Conservation (phyloP, 92 coral and sea anemone species). For the Epizoanthus illoricatus region DNA sequence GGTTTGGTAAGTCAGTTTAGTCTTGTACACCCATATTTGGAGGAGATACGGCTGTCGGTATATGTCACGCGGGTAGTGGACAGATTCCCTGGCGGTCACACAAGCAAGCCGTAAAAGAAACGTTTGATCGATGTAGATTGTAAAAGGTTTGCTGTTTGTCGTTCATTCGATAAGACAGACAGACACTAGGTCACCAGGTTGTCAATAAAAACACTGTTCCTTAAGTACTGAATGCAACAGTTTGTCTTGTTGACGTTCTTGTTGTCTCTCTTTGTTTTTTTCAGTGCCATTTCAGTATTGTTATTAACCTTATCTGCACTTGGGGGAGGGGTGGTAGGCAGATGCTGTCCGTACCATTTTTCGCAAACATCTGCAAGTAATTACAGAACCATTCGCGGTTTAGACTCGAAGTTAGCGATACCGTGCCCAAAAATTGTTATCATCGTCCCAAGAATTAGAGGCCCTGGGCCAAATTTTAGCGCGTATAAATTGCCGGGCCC, state of each 20-base stretch:
- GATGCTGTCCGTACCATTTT: no score
- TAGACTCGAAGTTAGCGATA: no score
- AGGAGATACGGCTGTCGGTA: not conserved
- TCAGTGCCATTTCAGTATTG: no score
- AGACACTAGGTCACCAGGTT: constrained; percentile 10
- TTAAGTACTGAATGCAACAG: constrained; percentile 8
- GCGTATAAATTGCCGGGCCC: no score
- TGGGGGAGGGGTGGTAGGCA: no score
- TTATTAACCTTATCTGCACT: no score
- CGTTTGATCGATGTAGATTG: constrained; percentile 25
- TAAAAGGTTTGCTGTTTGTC: constrained; percentile 14
- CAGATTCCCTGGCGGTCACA: constrained; percentile 23
- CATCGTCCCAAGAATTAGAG: no score
- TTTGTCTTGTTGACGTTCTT: constrained; percentile 2
- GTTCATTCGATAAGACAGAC: not conserved
- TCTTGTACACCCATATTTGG: constrained; percentile 10
- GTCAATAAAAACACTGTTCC: constrained; percentile 28
- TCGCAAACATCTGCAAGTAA: no score
- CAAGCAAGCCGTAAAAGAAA: constrained; percentile 13
- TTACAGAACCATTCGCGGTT: no score
- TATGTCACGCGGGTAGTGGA: constrained; percentile 25
- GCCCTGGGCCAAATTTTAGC: no score
- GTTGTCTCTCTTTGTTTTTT: no score
- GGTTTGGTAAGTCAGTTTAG: not conserved
- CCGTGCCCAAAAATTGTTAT: no score